Conservation (phyloP, 2,113 vertebrate species). For the Chionomys nivalis region DNA sequence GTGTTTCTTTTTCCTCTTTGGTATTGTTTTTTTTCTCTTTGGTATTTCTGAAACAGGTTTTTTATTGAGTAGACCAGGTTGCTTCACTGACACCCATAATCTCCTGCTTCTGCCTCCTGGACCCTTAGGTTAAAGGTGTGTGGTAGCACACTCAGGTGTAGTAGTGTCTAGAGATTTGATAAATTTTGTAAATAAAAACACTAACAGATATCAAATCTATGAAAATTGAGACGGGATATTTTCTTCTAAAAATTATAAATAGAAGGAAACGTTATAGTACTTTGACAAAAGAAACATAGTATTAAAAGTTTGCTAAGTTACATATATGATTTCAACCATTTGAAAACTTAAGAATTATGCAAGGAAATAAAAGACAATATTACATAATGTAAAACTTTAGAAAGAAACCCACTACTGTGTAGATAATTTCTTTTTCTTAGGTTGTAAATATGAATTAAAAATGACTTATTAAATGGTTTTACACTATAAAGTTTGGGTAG, state of each 20-base stretch:
- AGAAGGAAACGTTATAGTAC: background rate
- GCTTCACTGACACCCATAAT: background rate
- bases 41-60: background rate
- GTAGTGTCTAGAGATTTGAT: background rate
- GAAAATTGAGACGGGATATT: background rate
- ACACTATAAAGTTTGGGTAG: background rate
- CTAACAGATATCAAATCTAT: background rate
- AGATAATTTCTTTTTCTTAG: background rate
- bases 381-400: background rate
- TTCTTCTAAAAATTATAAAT: background rate
- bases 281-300: background rate
- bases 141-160: too few species aligned
- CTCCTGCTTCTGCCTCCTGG: background rate
- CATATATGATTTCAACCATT: background rate
- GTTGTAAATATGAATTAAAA: background rate
- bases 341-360: background rate
- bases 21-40: background rate
- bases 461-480: background rate
- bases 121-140: background rate
- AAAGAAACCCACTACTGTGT: background rate
- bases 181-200: background rate
- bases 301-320: conserved; percentile 27
- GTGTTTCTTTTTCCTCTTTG: background rate
- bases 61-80: too few species aligned
- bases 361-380: background rate